Percentiles rank a stretch among this genome's conserved stretches.
Evolutionary conservation across 2,888 invertebrate genomes (phyloP).

Genomic region (Agriopis leucophaearia): DNA sequence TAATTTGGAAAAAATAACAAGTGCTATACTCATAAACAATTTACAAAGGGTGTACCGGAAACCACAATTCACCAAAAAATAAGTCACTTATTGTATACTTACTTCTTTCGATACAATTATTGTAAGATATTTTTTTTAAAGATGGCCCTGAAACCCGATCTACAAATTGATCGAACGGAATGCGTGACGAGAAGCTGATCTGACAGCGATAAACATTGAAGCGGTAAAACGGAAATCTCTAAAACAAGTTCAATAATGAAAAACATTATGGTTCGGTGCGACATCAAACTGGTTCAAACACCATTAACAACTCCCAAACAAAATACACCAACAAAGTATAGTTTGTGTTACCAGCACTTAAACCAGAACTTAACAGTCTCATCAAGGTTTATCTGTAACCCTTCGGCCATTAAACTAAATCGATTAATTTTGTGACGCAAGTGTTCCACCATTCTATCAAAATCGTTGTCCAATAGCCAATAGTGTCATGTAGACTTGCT

Average conservation of each 20-base stretch:
- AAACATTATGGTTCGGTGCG: conserved; percentile 16
- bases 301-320: conserved; percentile 18
- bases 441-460: conserved; percentile 53
- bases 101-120: no score
- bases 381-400: conserved; percentile 39
- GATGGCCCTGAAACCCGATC: neutral
- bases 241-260: conserved; percentile 24
- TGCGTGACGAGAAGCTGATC: conserved; percentile 9
- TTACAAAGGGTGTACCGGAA: neutral
- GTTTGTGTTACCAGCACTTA: conserved; percentile 29
- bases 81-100: no score
- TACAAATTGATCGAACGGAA: conserved; percentile 2
- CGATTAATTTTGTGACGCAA: conserved; percentile 55
- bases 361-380: conserved; percentile 24
- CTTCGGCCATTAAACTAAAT: conserved; percentile 42
- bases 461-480: conserved; percentile 59
- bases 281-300: conserved; percentile 22
- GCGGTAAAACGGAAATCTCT: conserved; percentile 6
- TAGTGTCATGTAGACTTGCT: conserved; percentile 75
- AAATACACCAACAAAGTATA: conserved; percentile 11
- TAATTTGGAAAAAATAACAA: neutral
- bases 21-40: no score
- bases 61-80: no score
- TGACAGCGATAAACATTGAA: conserved; percentile 18
- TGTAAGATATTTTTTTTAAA: neutral